Base-by-base conservation (phyloP, 2,888 invertebrate genomes). In the Bibio marci region DNA sequence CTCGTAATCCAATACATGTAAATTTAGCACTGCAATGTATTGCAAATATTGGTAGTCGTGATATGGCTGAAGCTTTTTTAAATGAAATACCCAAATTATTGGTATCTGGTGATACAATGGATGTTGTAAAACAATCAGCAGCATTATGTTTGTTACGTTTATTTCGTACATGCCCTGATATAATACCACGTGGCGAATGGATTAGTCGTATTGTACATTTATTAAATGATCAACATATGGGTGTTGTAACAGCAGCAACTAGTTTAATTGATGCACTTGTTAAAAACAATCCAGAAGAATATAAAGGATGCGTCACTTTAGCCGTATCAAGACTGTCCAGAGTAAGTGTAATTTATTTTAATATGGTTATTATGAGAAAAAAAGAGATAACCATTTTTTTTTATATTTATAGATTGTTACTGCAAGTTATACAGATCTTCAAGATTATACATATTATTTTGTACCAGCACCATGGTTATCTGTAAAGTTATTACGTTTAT, bases 401-500 rank as follows among this genome's bases (percentile, higher is more conserved):
- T 10, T 19, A 22, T 19, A 4, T 40, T 64, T 65, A 39, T 59
- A 83, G 77, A 98, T 98, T 67, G 95, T 99, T 7, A 97, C 97
- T 40, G 88, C 97, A 35, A 95, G 94, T 55, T 97, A 98, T 57
- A 97, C 95, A 49, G 98, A 98, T 66, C 73, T 98, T 47, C 97
- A 98, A 69, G 98, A 99, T 66, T 99, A 99, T 60, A 98, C 98
- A 4, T 99, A 99, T 63, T 99, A 98, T 62, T 99, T 99, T 71
- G 97, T 99, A 45, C 97, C 98, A 49, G 98, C 97, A n/a, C 98
- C 98, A 13, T 99, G 98, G 98, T 73, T 99, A 27, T 97, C 95
- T 42, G 95, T 99, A 14, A 99, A 99, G 65, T 67, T 99, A 41
- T 67, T 98, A 45, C 75, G 97, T 50, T 70, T 99, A 44, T 67